Base-by-base conservation (phyloP, 1,140 invertebrate genomes). In the Andricus grossulariae region DNA sequence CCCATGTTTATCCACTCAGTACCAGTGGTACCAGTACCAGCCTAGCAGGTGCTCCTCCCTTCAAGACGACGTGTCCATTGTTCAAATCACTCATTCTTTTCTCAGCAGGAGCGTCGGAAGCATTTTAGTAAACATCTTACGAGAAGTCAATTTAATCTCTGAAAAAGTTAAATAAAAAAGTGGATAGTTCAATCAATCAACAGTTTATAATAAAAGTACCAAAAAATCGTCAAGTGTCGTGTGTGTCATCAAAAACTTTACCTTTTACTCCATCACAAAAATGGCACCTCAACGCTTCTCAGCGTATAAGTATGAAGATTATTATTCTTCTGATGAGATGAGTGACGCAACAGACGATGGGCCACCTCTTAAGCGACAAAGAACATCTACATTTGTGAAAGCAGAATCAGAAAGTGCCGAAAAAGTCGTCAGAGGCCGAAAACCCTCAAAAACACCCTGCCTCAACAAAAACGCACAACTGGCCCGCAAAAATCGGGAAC, bases 401-500 rank as follows among this genome's bases (percentile, higher is more conserved):
- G n/a, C 39, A 10, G 39, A 8, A 11, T 45, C 39, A 45, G 39
- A 45, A 45, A 45, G 6, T n/a, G 1, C 51, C 18, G 32, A 55
- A 16, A 45, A 66, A n/a, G 32, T 12, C 6, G 25, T 66, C 2
- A n/a, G 83, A 18, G 87, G 88, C 16, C 85, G 90, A 0, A 86
- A 85, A 2, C 86, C 86, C 0, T 89, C 89, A 0, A 90, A 90
- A 25, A 81, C 88, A 16, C 90, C 89, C 1, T 91, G 89, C 19
- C 76, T 87, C 0, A 91, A 89, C 19, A 81, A 85, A 60, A 94
- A 94, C 82, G 93, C 93, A 0, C 74, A 93, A 45, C 92, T 93
- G 89, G 93, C 93, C 4, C 86, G 93, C 3, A 92, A 93, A 78
- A 94, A 94, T 83, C 88, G 93, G 11, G 90, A 92, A 5, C 91